phyloP scores from a whole-genome alignment of 1,140 invertebrate species.

The Monomorium pharaonis region DNA sequence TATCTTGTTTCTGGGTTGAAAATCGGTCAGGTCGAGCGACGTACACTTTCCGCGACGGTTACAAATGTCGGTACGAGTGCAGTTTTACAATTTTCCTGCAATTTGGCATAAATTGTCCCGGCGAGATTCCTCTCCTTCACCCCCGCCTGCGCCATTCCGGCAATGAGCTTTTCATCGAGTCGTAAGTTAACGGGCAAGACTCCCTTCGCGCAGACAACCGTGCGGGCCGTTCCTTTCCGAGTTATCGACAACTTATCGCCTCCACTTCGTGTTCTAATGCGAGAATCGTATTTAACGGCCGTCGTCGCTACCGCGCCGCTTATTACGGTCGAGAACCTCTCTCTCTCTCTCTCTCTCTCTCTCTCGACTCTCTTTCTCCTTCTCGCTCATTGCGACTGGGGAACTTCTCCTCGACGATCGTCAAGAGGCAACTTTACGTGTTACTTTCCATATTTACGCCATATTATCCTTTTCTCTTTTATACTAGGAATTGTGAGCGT shows the following conservation, averaged over 20 bases:
- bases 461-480: background rate
- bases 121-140: background rate
- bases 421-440: conserved; percentile 7
- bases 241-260: conserved; percentile 67
- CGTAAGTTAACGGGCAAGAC: conserved; percentile 79
- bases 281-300: conserved; percentile 62
- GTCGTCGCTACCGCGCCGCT: conserved; percentile 43
- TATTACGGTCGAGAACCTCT: conserved; percentile 47
- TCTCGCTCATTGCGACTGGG: background rate
- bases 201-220: conserved; percentile 50
- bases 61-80: background rate
- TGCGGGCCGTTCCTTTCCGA: conserved; percentile 28
- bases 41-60: background rate
- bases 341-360: background rate
- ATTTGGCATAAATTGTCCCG: conserved; percentile 46
- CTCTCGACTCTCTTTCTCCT: background rate
- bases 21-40: background rate
- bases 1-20: background rate
- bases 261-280: conserved; percentile 62
- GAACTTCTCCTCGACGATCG: background rate
- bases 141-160: conserved; percentile 21
- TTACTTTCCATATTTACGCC: background rate
- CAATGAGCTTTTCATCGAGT: conserved; percentile 85
- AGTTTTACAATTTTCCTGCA: conserved; percentile 56
- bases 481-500: background rate